A percentile compares a stretch with the other conserved stretches of the same genome.
phyloP scores from a whole-genome alignment of 2,113 vertebrate species.

The Tachuris rubrigastra region DNA sequence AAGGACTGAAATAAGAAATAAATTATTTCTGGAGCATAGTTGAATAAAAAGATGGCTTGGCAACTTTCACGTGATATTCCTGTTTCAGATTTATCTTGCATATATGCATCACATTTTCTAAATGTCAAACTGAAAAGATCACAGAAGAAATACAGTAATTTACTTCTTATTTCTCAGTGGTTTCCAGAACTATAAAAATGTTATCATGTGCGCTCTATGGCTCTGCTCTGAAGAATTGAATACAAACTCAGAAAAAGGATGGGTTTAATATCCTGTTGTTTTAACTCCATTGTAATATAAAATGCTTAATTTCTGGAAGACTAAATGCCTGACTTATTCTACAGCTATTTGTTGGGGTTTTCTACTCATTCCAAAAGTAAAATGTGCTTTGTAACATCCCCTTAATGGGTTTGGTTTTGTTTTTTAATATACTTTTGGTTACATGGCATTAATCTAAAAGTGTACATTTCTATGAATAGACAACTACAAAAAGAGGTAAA shows the following conservation, averaged over 20 bases:
- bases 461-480: neutral
- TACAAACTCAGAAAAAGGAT: neutral
- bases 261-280: neutral
- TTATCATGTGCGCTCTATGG: neutral
- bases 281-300: neutral
- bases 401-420: neutral
- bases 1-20: neutral
- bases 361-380: neutral
- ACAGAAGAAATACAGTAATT: neutral
- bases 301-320: neutral
- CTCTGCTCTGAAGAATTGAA: neutral
- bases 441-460: neutral
- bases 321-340: neutral
- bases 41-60: neutral
- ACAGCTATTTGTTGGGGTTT: neutral
- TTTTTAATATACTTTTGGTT: neutral
- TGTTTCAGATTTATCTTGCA: neutral
- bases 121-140: neutral
- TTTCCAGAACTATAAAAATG: neutral
- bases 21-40: rapidly evolving
- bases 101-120: neutral
- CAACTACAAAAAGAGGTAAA: neutral
- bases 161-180: neutral
- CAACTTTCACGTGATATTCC: neutral
- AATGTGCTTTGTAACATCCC: neutral